Percentiles rank a stretch among this genome's conserved stretches.
Conservation (phyloP, 2,113 vertebrate genomes). For the Charina bottae region DNA sequence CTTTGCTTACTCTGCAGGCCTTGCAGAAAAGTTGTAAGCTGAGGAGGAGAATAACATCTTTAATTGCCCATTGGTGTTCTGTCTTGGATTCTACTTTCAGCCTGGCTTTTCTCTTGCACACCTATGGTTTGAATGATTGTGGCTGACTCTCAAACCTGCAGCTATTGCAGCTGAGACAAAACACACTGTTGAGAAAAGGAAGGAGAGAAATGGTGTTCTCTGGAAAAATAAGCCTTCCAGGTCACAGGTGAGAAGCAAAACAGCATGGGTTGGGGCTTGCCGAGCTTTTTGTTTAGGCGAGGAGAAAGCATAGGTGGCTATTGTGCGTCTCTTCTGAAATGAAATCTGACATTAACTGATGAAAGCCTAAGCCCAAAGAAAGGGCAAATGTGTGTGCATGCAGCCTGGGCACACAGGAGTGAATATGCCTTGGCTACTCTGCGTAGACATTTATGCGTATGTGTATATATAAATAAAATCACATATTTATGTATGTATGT, state of each 20-base stretch:
- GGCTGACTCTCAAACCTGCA: background rate
- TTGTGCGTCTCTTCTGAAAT: background rate
- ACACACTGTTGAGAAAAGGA: background rate
- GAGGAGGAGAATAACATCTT: background rate
- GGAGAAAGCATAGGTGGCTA: background rate
- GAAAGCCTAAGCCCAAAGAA: background rate
- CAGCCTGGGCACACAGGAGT: background rate
- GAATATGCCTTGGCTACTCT: background rate
- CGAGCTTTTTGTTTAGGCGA: background rate
- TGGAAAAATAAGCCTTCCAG: background rate
- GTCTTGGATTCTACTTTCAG: constrained; percentile 4
- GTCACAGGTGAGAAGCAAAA: background rate
- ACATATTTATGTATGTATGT: background rate
- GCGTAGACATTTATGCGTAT: background rate
- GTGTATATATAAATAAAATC: no score
- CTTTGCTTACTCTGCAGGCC: constrained; percentile 11
- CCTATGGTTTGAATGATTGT: background rate
- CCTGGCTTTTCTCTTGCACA: background rate
- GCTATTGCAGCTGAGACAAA: accelerated
- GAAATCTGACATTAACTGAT: background rate
- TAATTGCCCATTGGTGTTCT: background rate
- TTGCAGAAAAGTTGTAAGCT: background rate
- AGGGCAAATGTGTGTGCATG: background rate
- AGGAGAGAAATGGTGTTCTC: background rate
- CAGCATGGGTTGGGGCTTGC: background rate